Base-by-base conservation (phyloP, 2,888 invertebrate species). In the Apamea anceps region DNA sequence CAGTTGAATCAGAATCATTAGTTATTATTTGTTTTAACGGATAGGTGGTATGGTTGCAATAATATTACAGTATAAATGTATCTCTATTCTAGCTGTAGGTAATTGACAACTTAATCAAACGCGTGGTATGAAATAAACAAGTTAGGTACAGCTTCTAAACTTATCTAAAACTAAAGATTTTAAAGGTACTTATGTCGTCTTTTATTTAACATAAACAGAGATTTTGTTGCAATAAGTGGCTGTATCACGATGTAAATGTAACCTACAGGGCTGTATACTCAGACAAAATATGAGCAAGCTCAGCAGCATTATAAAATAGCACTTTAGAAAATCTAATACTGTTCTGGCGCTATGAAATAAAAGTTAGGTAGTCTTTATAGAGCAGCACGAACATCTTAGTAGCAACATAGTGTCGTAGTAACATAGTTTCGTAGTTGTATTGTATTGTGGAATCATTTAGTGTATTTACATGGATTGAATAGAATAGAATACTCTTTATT, bases 251-350 rank as follows among this genome's bases (percentile, higher is more conserved):
- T 57, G 25, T 51, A 42, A 42, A 57, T 42, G 18, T 28, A 32
- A 51, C 25, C 2, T 25, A 28, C 54, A 57, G 12, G 51, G 21
- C 37, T 57, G 37, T 73, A 60, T 60, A 80, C 42, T 37, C 42
- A 51, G 48, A 60, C 51, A 51, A 80, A 51, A 74, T 80, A 75
- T 75, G 57, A 84, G 68, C 42, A 57, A 72, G 65, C 72, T 51
- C 51, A 37, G 63, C 32, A 57, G 78, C 57, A 60, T 73, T 78
- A 73, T 84, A 82, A 63, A 81, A 81, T 42, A 71, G 83, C 83
- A 77, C 84, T 81, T 81, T 77, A 71, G 45, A 66, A 77, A 81
- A 82, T 77, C 63, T 57, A 62, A 81, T 83, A 82, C 77, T n/a
- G 57, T 68, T 65, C 54, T 54, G 48, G 48, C 37, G 77, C 37